Conservation (phyloP, 2,113 vertebrate species). For the Zosterops borbonicus region DNA sequence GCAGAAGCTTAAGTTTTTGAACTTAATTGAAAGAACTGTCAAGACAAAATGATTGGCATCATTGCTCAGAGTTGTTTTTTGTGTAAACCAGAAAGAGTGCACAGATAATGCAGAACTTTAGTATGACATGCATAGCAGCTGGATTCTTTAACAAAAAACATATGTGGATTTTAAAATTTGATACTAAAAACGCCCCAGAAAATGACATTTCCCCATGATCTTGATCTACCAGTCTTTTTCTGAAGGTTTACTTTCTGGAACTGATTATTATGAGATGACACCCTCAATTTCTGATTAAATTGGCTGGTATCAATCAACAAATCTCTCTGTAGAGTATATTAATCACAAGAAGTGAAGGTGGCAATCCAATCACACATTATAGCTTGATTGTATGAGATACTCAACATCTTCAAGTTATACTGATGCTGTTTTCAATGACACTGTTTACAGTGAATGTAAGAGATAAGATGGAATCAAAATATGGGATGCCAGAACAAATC, state of each 20-base stretch:
- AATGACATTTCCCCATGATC: background rate
- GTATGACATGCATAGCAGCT: background rate
- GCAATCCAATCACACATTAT: background rate
- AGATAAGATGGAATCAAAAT: background rate
- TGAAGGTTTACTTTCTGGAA: background rate
- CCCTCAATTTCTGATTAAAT: background rate
- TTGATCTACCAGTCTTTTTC: background rate
- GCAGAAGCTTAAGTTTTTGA: background rate
- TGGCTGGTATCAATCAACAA: background rate
- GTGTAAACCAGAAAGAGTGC: background rate
- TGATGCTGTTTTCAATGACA: background rate
- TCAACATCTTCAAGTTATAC: background rate
- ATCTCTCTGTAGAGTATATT: background rate
- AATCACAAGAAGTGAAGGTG: background rate
- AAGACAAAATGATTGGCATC: background rate
- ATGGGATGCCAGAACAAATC: background rate
- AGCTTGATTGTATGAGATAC: background rate
- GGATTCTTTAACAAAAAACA: background rate
- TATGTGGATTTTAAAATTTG: background rate
- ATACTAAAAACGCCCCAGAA: background rate
- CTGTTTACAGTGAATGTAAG: background rate
- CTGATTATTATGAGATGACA: background rate
- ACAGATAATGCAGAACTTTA: background rate
- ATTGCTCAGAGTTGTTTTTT: background rate
- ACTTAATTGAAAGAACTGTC: background rate